Evolutionary conservation across 1,140 invertebrate species (phyloP).

Genomic region (Melipona quadrifasciata): DNA sequence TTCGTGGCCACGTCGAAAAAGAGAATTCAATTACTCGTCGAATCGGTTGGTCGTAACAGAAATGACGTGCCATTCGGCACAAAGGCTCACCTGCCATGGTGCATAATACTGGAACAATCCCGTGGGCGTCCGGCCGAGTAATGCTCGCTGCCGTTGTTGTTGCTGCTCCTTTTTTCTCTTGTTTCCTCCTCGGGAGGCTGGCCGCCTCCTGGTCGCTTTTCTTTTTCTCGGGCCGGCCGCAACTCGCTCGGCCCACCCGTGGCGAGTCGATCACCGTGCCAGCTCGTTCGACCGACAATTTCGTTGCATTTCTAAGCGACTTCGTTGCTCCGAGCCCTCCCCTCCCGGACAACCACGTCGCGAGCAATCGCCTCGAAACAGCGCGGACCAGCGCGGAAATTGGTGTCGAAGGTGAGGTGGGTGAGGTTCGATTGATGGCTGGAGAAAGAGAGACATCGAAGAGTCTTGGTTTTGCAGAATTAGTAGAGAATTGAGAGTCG

Average conservation of each 20-base stretch:
- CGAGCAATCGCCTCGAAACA: conserved; percentile 13
- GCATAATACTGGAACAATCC: conserved; percentile 72
- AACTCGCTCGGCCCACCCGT: conserved; percentile 63
- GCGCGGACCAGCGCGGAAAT: neutral
- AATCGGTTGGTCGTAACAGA: conserved; percentile 58
- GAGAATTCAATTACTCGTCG: conserved; percentile 62
- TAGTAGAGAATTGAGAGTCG: too few species aligned
- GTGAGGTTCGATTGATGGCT: conserved; percentile 6
- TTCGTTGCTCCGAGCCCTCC: neutral
- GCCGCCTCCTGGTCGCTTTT: neutral
- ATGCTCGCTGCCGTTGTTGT: conserved; percentile 59
- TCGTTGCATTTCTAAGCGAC: conserved; percentile 69
- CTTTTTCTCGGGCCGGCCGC: conserved; percentile 53
- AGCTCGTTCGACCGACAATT: conserved; percentile 63
- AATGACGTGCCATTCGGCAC: conserved; percentile 63
- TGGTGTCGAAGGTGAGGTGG: neutral
- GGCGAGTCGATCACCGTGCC: conserved; percentile 64
- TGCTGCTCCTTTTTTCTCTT: conserved; percentile 47
- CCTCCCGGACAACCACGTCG: conserved; percentile 7
- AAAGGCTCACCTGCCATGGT: conserved; percentile 71
- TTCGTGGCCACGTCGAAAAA: conserved; percentile 31
- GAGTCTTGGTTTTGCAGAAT: too few species aligned
- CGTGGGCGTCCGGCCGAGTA: conserved; percentile 66
- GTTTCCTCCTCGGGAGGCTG: conserved; percentile 12
- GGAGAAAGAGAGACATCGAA: neutral